Conservation (phyloP, 2,113 vertebrate genomes). For the Ranitomeya imitator region DNA sequence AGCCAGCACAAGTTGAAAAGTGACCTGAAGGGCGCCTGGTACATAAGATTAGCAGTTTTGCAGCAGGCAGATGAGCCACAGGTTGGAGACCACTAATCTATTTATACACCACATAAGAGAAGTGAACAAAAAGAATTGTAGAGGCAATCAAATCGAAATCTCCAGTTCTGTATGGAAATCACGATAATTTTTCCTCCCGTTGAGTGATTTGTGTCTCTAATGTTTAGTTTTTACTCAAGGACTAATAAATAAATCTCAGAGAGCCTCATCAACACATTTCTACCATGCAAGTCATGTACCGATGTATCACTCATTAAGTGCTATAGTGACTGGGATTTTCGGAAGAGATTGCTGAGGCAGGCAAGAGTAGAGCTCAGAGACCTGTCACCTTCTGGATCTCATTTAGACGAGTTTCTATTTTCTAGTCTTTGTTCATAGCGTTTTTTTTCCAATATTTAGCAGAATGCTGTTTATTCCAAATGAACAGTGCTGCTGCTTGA, state of each 20-base stretch:
- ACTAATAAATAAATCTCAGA: conserved; percentile 9
- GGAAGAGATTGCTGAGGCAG: conserved; percentile 27
- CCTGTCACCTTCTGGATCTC: conserved; percentile 6
- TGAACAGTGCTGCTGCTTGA: conserved; percentile 32
- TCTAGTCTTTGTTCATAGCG: not conserved
- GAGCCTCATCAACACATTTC: not conserved
- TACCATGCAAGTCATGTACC: not conserved
- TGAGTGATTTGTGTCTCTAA: not conserved
- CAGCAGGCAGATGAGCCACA: not conserved
- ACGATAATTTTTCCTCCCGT: not conserved
- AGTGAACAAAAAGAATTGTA: not conserved
- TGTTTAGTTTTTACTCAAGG: conserved; percentile 6
- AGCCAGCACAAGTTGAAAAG: not conserved
- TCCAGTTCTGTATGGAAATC: not conserved
- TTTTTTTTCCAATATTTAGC: not conserved
- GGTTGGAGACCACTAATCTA: not conserved
- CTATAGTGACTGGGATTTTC: not conserved
- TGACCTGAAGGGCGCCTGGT: not conserved
- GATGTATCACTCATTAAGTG: conserved; percentile 14
- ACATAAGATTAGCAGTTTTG: not conserved
- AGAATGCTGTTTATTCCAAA: conserved; percentile 52
- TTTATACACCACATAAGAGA: not conserved
- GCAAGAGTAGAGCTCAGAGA: not conserved
- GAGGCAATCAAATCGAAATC: not conserved
- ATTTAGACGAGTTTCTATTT: conserved; percentile 19